phyloP scores from a whole-genome alignment of 1,140 invertebrate species.

The Cotesia typhae region DNA sequence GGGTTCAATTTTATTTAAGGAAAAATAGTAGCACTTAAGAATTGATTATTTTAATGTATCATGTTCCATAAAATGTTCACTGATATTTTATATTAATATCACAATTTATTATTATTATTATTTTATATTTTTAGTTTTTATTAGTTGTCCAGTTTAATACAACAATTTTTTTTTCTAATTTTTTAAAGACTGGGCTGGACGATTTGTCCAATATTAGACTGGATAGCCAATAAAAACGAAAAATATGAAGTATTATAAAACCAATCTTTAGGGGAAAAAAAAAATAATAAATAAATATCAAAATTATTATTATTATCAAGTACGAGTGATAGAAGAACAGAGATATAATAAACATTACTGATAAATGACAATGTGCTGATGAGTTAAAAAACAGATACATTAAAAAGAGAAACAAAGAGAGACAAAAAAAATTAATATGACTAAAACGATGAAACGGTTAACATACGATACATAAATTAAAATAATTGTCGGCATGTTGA shows the following conservation, averaged over 20 bases:
- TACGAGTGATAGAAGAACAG: neutral
- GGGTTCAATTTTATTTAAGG: neutral
- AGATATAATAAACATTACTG: neutral
- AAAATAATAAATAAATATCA: too few species aligned
- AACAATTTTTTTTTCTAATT: too few species aligned
- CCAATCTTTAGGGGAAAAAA: too few species aligned
- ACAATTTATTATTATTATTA: neutral
- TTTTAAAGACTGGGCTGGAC: too few species aligned
- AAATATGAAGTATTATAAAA: too few species aligned
- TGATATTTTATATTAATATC: constrained; percentile 11
- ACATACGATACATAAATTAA: constrained; percentile 20
- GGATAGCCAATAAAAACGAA: too few species aligned
- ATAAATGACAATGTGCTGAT: constrained; percentile 9
- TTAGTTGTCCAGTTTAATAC: too few species aligned
- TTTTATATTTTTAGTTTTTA: too few species aligned
- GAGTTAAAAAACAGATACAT: constrained; percentile 1
- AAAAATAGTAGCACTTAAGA: neutral
- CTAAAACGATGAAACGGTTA: constrained; percentile 30
- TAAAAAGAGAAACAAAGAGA: neutral
- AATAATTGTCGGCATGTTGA: constrained; percentile 29
- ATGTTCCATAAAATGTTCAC: neutral
- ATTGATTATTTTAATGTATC: neutral
- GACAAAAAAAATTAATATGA: constrained; percentile 23
- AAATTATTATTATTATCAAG: constrained; percentile 16
- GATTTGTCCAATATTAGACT: too few species aligned